A percentile compares a stretch with the other conserved stretches of the same genome.
Conservation (phyloP, 1,140 invertebrate species). For the Rhagoletis zephyria region DNA sequence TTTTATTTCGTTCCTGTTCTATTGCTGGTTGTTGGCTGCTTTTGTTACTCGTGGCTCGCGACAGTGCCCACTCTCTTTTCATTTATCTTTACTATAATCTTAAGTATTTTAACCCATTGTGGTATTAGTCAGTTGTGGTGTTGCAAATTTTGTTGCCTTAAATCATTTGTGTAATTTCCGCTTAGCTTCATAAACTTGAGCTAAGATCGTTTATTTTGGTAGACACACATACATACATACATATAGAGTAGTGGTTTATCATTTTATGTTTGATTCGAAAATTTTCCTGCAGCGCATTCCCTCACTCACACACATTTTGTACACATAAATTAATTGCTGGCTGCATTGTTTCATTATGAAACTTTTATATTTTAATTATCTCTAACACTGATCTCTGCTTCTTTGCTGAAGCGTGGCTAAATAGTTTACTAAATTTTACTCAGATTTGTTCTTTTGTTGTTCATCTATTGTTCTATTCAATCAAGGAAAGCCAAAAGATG, state of each 20-base stretch:
- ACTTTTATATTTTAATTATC: neutral
- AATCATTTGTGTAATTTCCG: neutral
- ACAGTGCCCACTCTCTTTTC: no score
- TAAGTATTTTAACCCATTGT: conserved; percentile 6
- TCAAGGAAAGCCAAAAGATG: no score
- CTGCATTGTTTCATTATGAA: neutral
- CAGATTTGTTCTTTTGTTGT: no score
- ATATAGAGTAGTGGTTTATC: no score
- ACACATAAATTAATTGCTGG: neutral
- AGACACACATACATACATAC: no score
- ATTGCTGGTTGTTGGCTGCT: neutral
- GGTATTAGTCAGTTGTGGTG: neutral
- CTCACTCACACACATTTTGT: neutral
- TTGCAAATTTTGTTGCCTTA: neutral
- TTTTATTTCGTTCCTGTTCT: neutral
- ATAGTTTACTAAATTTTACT: no score
- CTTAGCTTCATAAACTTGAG: neutral
- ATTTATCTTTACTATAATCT: neutral
- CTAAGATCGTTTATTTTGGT: no score
- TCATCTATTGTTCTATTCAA: no score
- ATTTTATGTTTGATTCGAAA: no score
- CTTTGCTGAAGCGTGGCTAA: no score
- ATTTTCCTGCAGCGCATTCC: no score
- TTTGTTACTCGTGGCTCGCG: no score
- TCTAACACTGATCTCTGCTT: neutral